Percentiles rank a stretch among this genome's conserved stretches.
Evolutionary conservation across 1,140 invertebrate species (phyloP).

Genomic region (Pseudomyrmex pallidus): DNA sequence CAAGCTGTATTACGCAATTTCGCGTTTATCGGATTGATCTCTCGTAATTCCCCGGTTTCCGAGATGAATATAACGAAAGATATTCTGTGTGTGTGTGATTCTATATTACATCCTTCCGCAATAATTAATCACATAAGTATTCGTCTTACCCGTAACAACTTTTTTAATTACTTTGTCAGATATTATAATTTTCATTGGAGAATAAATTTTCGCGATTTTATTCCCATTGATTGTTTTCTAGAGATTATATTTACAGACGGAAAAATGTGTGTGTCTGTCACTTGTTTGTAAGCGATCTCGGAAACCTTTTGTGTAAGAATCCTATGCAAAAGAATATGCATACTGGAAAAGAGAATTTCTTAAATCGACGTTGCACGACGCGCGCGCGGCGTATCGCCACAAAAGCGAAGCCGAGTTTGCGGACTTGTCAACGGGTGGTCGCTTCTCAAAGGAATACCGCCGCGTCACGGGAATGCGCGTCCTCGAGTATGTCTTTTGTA

Average conservation of each 20-base stretch:
- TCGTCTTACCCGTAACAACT: background rate
- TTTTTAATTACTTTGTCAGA: too few species aligned
- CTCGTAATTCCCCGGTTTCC: conserved; percentile 1
- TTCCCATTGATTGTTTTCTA: background rate
- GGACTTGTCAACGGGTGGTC: conserved; percentile 63
- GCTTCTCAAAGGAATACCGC: conserved; percentile 68
- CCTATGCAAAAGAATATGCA: background rate
- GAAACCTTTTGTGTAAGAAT: background rate
- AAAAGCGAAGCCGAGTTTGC: conserved; percentile 57
- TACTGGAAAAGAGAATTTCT: conserved; percentile 39
- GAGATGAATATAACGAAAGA: background rate
- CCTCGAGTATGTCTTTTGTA: conserved; percentile 51
- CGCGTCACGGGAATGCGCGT: conserved; percentile 64
- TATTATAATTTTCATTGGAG: too few species aligned
- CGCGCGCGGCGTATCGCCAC: conserved; percentile 29
- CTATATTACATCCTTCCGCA: too few species aligned
- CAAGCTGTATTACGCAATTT: background rate
- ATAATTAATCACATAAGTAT: too few species aligned
- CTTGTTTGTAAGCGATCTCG: background rate
- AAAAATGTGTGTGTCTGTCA: background rate
- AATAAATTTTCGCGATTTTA: too few species aligned
- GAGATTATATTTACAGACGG: background rate
- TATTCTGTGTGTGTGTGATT: background rate
- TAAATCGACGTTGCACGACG: conserved; percentile 43
- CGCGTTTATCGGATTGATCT: conserved; percentile 20